Conservation (phyloP, 2,888 invertebrate genomes). For the Micoletzkya japonica region DNA sequence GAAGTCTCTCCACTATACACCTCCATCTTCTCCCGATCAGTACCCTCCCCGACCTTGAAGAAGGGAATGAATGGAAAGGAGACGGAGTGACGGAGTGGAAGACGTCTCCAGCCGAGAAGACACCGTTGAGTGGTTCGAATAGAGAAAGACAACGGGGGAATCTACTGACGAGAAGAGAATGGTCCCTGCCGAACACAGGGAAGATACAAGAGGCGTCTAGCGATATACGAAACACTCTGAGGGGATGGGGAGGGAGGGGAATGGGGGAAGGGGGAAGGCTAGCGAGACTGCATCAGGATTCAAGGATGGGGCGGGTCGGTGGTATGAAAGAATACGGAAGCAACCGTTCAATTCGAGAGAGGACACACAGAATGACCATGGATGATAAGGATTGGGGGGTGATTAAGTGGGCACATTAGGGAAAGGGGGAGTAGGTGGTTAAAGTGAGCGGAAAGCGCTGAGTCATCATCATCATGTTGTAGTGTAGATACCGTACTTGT, state of each 20-base stretch:
- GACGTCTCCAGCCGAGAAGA: too few relatives aligned
- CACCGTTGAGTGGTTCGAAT: too few relatives aligned
- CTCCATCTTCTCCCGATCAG: too few relatives aligned
- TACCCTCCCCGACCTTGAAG: not conserved
- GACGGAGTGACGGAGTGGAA: not conserved
- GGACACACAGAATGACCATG: not conserved
- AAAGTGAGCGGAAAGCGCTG: too few relatives aligned
- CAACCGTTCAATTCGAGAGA: not conserved
- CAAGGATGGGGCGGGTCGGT: too few relatives aligned
- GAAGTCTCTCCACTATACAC: too few relatives aligned
- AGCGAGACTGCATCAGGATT: too few relatives aligned
- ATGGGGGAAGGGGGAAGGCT: not conserved
- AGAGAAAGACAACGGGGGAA: slow-evolving; percentile 16
- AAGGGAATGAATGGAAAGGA: not conserved
- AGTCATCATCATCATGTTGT: too few relatives aligned
- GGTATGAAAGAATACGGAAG: slow-evolving; percentile 1
- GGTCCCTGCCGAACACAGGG: not conserved
- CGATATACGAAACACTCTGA: not conserved
- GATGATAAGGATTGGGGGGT: not conserved
- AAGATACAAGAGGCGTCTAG: not conserved
- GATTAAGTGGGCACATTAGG: too few relatives aligned
- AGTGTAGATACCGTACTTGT: too few relatives aligned
- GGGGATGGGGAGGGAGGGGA: not conserved
- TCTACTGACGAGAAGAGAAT: not conserved
- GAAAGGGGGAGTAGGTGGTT: too few relatives aligned